Evolutionary conservation across 2,797 vertebrate species (phyloP).

Genomic region (Sandelia bainsii): DNA sequence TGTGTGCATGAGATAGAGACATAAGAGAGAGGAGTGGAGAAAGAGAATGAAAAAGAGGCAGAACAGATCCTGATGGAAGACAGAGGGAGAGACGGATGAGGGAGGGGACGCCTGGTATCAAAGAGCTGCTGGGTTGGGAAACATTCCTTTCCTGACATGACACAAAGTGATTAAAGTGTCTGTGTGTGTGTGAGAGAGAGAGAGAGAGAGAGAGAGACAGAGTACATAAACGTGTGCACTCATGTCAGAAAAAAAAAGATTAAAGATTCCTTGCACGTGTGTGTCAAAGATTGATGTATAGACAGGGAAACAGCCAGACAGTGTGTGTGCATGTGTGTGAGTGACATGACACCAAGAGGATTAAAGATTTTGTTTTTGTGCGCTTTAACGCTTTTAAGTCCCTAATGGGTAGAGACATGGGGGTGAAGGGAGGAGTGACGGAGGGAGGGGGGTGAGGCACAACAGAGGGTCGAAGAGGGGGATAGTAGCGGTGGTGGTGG

Average conservation of each 20-base stretch:
- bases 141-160: conserved; percentile 86
- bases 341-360: conserved; percentile 48
- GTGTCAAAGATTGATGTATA: conserved; percentile 50
- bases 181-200: neutral
- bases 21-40: too few relatives aligned
- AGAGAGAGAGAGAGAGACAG: conserved; percentile 1
- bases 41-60: conserved; percentile 31
- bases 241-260: conserved; percentile 54
- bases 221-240: conserved; percentile 34
- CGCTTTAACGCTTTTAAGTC: conserved; percentile 73
- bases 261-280: conserved; percentile 47
- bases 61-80: conserved; percentile 69
- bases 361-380: conserved; percentile 65
- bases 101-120: conserved; percentile 77
- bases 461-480: conserved; percentile 48
- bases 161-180: conserved; percentile 81
- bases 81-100: conserved; percentile 63
- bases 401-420: conserved; percentile 73
- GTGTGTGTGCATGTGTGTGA: conserved; percentile 8
- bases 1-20: conserved; percentile 4
- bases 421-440: conserved; percentile 22
- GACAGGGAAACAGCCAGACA: conserved; percentile 45
- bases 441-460: conserved; percentile 39
- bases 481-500: conserved; percentile 34
- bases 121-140: conserved; percentile 79